phyloP scores from a whole-genome alignment of 2,113 vertebrate species.

The Canis aureus region DNA sequence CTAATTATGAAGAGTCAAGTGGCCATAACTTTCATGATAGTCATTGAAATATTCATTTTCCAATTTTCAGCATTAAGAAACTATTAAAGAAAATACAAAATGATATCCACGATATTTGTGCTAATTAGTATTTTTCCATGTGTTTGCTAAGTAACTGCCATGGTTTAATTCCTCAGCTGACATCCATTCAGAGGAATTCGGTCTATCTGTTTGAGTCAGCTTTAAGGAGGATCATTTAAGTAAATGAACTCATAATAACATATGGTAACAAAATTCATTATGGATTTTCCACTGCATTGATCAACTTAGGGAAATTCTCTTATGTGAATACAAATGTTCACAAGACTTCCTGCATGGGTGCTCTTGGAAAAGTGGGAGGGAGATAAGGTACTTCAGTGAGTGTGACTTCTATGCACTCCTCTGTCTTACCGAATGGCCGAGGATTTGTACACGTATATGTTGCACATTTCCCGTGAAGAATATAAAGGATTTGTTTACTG shows the following conservation, averaged over 20 bases:
- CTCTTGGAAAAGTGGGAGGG: background rate
- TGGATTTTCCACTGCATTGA: background rate
- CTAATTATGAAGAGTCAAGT: slow-evolving; percentile 34
- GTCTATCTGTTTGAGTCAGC: slow-evolving; percentile 43
- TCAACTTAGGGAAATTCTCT: background rate
- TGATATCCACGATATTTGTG: background rate
- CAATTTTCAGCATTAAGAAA: background rate
- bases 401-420: background rate
- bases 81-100: slow-evolving; percentile 27
- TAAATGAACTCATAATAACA: slow-evolving; percentile 46
- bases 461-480: background rate
- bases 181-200: background rate
- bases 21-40: background rate
- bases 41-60: background rate
- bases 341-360: background rate
- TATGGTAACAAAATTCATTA: background rate
- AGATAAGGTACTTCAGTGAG: background rate
- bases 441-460: rapidly evolving
- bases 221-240: slow-evolving; percentile 21
- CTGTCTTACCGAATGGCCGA: rapidly evolving
- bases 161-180: background rate
- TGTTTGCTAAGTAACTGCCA: background rate
- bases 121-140: slow-evolving; percentile 31
- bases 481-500: background rate
- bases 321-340: background rate